Percentiles rank a stretch among this genome's conserved stretches.
phyloP scores from a whole-genome alignment of 2,888 invertebrate species.

The Carabus problematicus region DNA sequence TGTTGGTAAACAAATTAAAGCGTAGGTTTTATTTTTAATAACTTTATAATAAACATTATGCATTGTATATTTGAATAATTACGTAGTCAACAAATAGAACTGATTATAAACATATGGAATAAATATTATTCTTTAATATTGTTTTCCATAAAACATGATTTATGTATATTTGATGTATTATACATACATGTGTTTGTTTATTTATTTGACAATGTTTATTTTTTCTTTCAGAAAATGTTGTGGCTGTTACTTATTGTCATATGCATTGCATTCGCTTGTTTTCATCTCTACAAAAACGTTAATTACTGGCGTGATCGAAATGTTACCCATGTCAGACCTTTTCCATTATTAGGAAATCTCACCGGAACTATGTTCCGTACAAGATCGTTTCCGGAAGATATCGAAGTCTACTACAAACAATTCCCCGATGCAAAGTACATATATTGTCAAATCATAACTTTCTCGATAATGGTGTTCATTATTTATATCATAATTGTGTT shows the following conservation, averaged over 20 bases:
- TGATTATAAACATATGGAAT: no score
- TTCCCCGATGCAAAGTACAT: constrained; percentile 23
- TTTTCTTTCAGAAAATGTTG: constrained; percentile 19
- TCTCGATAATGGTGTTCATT: constrained; percentile 1
- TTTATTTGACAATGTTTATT: constrained; percentile 5
- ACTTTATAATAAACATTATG: no score
- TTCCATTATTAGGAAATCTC: constrained; percentile 45
- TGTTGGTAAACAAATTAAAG: no score
- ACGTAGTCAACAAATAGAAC: no score
- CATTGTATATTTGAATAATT: no score
- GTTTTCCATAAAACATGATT: no score
- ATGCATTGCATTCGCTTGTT: neutral
- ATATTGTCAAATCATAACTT: constrained; percentile 12
- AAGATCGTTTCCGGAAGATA: constrained; percentile 21
- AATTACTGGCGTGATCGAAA: constrained; percentile 16
- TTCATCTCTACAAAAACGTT: neutral
- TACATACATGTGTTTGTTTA: neutral
- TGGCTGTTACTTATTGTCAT: constrained; percentile 12
- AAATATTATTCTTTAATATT: no score
- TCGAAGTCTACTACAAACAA: constrained; percentile 27
- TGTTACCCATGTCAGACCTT: constrained; percentile 35
- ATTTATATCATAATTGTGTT: constrained; percentile 1
- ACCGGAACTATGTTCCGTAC: constrained; percentile 4
- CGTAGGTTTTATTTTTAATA: no score
- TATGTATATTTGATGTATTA: no score